Percentiles rank a stretch among this genome's conserved stretches.
Conservation (phyloP, 2,797 vertebrate species). For the Schizothorax lantsangensis region DNA sequence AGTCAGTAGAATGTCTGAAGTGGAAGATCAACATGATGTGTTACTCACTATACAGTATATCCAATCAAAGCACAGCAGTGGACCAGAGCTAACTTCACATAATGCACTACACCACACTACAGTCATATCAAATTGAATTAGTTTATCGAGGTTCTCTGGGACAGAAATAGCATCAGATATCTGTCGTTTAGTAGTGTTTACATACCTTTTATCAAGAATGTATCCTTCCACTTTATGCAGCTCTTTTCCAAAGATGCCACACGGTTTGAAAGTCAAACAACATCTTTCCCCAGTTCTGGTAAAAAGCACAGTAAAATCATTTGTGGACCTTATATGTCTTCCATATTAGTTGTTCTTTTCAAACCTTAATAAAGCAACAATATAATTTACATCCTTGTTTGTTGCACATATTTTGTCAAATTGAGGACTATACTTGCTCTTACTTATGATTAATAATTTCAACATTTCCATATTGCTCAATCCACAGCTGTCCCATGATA, state of each 20-base stretch:
- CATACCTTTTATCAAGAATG: constrained; percentile 96
- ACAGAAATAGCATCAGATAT: background rate
- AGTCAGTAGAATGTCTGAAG: background rate
- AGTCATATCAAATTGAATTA: background rate
- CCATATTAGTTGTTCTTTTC: background rate
- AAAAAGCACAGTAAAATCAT: constrained; percentile 51
- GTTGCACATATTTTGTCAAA: background rate
- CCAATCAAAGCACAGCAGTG: no score
- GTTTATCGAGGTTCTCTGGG: background rate
- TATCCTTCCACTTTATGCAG: constrained; percentile 98
- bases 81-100: no score
- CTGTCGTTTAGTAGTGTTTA: background rate
- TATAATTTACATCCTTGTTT: background rate
- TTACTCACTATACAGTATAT: background rate
- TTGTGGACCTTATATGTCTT: background rate
- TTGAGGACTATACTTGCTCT: constrained; percentile 51
- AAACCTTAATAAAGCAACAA: background rate
- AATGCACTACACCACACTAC: background rate
- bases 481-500: constrained; percentile 98
- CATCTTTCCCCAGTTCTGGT: constrained; percentile 94
- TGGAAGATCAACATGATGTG: background rate
- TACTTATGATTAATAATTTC: constrained; percentile 98
- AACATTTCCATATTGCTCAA: constrained; percentile 96
- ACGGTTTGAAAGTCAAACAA: constrained; percentile 92
- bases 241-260: constrained; percentile 96